Conservation (phyloP, 2,888 invertebrate genomes). For the Elegia similella region DNA sequence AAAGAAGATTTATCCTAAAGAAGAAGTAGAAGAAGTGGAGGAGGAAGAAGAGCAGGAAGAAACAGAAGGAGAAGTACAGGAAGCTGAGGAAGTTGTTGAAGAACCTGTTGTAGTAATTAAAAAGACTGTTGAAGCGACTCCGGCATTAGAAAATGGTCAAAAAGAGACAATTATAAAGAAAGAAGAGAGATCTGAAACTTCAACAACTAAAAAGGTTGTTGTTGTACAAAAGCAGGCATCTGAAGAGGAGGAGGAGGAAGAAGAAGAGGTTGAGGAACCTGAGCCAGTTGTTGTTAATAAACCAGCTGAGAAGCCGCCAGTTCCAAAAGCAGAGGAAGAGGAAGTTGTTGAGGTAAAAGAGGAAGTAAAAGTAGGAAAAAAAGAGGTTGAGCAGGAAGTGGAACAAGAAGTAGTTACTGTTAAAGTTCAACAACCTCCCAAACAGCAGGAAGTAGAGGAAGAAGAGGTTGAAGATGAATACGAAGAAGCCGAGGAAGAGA, state of each 20-base stretch:
- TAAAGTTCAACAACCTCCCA: conserved; percentile 27
- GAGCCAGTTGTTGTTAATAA: conserved; percentile 20
- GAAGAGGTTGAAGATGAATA: conserved; percentile 31
- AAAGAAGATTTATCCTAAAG: conserved; percentile 65
- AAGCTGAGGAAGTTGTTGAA: conserved; percentile 32
- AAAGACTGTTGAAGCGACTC: conserved; percentile 28
- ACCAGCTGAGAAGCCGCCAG: conserved; percentile 10
- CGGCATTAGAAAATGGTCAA: conserved; percentile 42
- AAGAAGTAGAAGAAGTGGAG: conserved; percentile 53
- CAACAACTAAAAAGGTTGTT: conserved; percentile 57
- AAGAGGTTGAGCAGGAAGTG: conserved; percentile 25
- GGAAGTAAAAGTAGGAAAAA: conserved; percentile 27
- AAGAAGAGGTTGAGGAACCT: conserved; percentile 27
- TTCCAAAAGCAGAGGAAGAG: conserved; percentile 24
- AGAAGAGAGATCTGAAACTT: conserved; percentile 59
- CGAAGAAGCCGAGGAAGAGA: conserved; percentile 28
- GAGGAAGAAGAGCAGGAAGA: conserved; percentile 51
- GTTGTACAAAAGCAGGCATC: conserved; percentile 51
- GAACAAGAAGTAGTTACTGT: conserved; percentile 30
- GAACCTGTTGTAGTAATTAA: conserved; percentile 31
- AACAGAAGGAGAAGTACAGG: conserved; percentile 39
- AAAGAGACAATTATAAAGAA: conserved; percentile 47
- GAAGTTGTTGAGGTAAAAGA: conserved; percentile 27
- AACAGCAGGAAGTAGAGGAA: conserved; percentile 26
- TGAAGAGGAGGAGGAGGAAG: conserved; percentile 43